Evolutionary conservation across 2,888 invertebrate genomes (phyloP).

Genomic region (Prosopocoilus inquinatus): DNA sequence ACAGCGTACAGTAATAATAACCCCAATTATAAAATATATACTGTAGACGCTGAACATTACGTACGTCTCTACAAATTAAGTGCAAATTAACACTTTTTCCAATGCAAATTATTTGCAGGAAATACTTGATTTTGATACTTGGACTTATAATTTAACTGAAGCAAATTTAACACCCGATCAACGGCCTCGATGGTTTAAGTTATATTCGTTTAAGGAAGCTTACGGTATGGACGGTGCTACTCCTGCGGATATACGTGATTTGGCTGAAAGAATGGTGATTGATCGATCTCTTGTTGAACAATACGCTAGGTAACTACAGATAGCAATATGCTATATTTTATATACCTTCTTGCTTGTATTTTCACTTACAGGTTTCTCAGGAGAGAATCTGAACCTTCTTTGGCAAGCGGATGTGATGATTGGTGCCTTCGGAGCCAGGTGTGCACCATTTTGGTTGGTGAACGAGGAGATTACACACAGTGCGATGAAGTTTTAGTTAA

Average conservation of each 20-base stretch:
- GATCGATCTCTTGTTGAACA: conserved; percentile 43
- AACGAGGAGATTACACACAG: conserved; percentile 51
- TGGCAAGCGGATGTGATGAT: conserved; percentile 32
- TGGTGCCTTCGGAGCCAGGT: conserved; percentile 42
- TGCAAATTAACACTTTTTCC: neutral
- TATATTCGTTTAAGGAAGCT: conserved; percentile 68
- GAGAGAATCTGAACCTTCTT: conserved; percentile 29
- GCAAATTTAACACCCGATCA: conserved; percentile 60
- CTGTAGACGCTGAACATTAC: conserved; percentile 36
- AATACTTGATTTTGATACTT: conserved; percentile 66
- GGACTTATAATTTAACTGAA: conserved; percentile 72
- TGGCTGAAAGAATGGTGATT: conserved; percentile 59
- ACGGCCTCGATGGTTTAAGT: conserved; percentile 66
- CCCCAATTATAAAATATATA: conserved; percentile 55
- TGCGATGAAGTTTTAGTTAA: conserved; percentile 35
- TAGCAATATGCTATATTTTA: too few species aligned
- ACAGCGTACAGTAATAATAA: conserved; percentile 73
- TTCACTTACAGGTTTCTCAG: conserved; percentile 28
- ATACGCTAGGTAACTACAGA: conserved; percentile 38
- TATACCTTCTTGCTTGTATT: too few species aligned
- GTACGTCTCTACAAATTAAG: conserved; percentile 29
- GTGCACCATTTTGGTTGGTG: conserved; percentile 59
- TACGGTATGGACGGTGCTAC: conserved; percentile 64
- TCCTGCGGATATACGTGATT: conserved; percentile 60
- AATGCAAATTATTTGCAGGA: conserved; percentile 48